Percentiles rank a stretch among this genome's conserved stretches.
Conservation (phyloP, 1,140 invertebrate species). For the Neodiprion fabricii region DNA sequence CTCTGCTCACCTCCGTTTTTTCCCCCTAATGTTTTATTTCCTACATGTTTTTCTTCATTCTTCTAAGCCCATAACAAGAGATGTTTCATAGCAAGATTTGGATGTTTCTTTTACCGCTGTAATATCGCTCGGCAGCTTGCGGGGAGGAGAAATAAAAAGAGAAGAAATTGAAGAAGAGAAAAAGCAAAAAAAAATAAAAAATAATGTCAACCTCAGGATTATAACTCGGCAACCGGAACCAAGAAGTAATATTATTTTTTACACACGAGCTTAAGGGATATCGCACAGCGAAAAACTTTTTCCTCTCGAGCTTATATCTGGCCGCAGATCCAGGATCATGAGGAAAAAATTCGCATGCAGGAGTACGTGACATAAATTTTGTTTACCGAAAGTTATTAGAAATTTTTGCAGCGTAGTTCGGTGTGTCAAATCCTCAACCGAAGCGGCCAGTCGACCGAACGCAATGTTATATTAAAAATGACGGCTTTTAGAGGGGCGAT, state of each 20-base stretch:
- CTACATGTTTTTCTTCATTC: not conserved
- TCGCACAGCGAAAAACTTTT: slow-evolving; percentile 13
- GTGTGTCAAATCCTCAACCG: slow-evolving; percentile 8
- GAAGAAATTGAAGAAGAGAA: not conserved
- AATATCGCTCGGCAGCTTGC: no score
- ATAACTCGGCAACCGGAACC: slow-evolving; percentile 19
- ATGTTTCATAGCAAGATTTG: no score
- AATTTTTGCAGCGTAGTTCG: slow-evolving; percentile 15
- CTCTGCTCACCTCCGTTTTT: not conserved
- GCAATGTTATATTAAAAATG: not conserved
- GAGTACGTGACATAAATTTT: slow-evolving; percentile 16
- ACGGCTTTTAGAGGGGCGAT: not conserved
- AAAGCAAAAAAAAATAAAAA: slow-evolving; percentile 13
- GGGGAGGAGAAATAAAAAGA: no score
- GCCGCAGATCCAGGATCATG: not conserved
- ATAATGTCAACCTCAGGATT: not conserved
- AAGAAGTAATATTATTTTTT: slow-evolving; percentile 4
- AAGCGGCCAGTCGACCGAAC: not conserved
- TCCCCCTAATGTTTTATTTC: not conserved
- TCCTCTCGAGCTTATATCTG: slow-evolving; percentile 3
- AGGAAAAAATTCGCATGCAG: slow-evolving; percentile 12
- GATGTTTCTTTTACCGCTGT: no score
- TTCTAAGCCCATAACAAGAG: not conserved
- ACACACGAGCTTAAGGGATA: not conserved
- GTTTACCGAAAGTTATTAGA: slow-evolving; percentile 21